Percentiles rank a stretch among this genome's conserved stretches.
Conservation (phyloP, 2,113 vertebrate species). For the Scalopus aquaticus region DNA sequence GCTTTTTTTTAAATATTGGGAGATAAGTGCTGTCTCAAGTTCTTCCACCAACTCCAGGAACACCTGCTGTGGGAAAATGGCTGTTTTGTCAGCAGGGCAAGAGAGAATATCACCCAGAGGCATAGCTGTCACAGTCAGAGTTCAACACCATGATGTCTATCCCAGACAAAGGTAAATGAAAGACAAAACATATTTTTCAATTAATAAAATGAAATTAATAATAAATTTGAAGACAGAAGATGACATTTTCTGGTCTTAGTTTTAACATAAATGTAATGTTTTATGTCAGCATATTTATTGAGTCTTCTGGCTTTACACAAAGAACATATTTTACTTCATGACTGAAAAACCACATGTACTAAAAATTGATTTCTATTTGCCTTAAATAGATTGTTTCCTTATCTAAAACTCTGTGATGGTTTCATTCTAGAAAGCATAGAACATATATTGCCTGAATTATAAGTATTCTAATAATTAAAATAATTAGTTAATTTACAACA, state of each 20-base stretch:
- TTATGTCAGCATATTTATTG: background rate
- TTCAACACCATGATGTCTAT: conserved; percentile 33
- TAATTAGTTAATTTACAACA: background rate
- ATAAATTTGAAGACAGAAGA: background rate
- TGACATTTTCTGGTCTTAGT: background rate
- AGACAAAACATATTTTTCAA: conserved; percentile 66
- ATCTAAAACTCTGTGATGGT: background rate
- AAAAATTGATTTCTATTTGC: background rate
- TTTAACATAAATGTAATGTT: background rate
- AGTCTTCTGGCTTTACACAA: conserved; percentile 22
- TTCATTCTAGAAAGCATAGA: background rate
- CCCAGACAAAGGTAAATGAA: conserved; percentile 55
- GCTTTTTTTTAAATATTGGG: conserved; percentile 57
- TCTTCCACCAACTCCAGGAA: conserved; percentile 5
- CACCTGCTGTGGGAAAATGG: conserved; percentile 51
- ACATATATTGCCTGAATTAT: background rate
- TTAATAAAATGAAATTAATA: conserved; percentile 62
- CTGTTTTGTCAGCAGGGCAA: conserved; percentile 51
- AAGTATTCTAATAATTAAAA: background rate
- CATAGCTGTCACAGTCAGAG: conserved; percentile 50
- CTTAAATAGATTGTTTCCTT: background rate
- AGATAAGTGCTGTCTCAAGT: background rate
- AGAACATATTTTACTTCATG: background rate
- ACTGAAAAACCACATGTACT: background rate
- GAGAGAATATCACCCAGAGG: conserved; percentile 56